phyloP scores from a whole-genome alignment of 2,797 vertebrate species.

The Chrysocyon brachyurus region DNA sequence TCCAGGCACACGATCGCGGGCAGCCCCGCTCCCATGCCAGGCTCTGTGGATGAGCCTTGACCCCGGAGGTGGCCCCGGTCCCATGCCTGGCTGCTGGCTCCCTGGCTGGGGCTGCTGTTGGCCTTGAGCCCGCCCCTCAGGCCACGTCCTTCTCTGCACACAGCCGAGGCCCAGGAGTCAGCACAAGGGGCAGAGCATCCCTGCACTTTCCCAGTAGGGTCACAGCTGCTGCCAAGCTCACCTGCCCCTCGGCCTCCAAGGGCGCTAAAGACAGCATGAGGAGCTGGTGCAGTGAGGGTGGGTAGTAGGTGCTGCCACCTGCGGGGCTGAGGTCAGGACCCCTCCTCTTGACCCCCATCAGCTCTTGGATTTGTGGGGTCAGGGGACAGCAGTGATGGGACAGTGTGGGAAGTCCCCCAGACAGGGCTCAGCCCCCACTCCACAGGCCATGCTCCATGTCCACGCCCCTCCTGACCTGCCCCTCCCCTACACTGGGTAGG shows the following conservation, averaged over 20 bases:
- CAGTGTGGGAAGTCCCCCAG: too few relatives aligned
- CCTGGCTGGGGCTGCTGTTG: neutral
- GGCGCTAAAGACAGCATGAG: neutral
- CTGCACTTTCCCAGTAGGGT: neutral
- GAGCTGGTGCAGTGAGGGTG: rapidly evolving
- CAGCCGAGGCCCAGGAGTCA: neutral
- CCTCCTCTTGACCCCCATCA: neutral
- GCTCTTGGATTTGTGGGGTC: rapidly evolving
- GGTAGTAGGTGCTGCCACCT: rapidly evolving
- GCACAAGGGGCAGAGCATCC: neutral
- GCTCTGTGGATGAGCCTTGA: neutral
- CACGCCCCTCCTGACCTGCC: neutral
- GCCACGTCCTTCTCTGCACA: neutral
- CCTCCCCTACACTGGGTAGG: too few relatives aligned
- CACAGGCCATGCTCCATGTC: rapidly evolving
- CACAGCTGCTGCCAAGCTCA: neutral
- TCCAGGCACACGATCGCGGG: rapidly evolving
- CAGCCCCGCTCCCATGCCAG: neutral
- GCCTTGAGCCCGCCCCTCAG: neutral
- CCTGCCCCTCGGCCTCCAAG: rapidly evolving
- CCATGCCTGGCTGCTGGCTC: too few relatives aligned
- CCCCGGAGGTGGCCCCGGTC: too few relatives aligned
- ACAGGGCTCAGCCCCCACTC: neutral
- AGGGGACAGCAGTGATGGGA: rapidly evolving
- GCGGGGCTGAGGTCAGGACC: neutral